Evolutionary conservation across 2,888 invertebrate genomes (phyloP), one percentile per base, ranked within the genome.

Genomic region (Xestia c-nigrum): DNA sequence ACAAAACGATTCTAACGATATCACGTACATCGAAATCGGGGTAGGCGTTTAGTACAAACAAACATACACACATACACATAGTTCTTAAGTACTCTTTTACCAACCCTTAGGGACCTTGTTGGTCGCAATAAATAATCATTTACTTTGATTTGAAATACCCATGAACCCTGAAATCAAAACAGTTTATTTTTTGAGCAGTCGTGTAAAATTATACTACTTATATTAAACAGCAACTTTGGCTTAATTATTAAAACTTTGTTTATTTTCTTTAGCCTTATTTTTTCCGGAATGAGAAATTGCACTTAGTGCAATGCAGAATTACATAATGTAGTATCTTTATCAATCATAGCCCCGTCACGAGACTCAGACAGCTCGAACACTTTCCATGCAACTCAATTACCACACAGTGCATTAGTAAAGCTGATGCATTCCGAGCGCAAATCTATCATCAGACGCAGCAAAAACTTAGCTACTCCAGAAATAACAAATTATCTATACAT

Each of bases 371-470:
- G n/a, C 14, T n/a, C 21, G 43, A 14, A n/a, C 24, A 47, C 43
- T 72, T 40, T 59, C 66, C 57, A 43, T 19, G n/a, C 71, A 67
- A 72, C 72, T 80, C 43, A 68, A 73, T 76, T 61, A 72, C 57
- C 57, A 46, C 69, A 43, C 47, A n/a, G 46, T 19, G 69, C 59
- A 57, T 47, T 14, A 52, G 73, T 12, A 52, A 47, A 52, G 21
- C 63, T 50, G 40, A 31, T 63, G 21, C 50, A 80, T 50, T 71
- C 61, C 40, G 19, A 40, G 61, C 47, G 50, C 64, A 72, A 76
- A 74, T 73, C 70, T 80, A 83, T 68, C 81, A 84, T 83, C 64
- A 46, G 12, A 46, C 5, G 21, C 38, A 46, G 61, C 73, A 80
- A 73, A 72, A 80, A 80, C 76, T 19, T 55, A 31, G 31, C 0